Base-by-base conservation (phyloP, 1,140 invertebrate genomes). In the Anastrepha ludens region DNA sequence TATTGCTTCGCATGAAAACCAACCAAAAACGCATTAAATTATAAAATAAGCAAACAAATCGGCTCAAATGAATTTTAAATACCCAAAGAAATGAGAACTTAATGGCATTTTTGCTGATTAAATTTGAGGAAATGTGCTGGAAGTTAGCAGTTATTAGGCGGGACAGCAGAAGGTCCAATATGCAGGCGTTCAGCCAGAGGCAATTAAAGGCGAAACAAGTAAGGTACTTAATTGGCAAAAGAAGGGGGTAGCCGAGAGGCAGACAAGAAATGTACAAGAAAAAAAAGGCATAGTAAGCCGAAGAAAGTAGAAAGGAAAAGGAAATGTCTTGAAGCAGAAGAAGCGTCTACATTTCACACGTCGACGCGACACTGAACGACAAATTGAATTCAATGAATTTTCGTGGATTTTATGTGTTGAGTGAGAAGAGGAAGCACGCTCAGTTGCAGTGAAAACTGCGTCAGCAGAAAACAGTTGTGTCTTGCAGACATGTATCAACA, bases 381-480 rank as follows among this genome's bases (percentile, higher is more conserved):
- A 81, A 81, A 81, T 81, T 81, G 74, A 81, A 81, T 81, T 81
- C 74, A 81, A 81, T 81, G 50, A 81, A 55, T 81, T 81, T 81
- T 81, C 47, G 47, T 81, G 74, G 74, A 81, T 58, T 81, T 81
- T 13, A 81, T 58, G 47, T 50, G 74, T 81, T 55, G 74, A 81
- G 74, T 81, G 74, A 81, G 74, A 29, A 81, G 60, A 5, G 15
- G 64, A 5, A 67, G 7, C n/a, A 39, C 64, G 20, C n/a, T n/a
- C 15, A 55, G 47, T 81, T 50, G 47, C 74, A 29, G 64, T 39
- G 6, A 39, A 55, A 55, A 55, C 6, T 55, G 2, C 11, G 0
- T 55, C 50, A 6, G 50, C 8, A 67, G 50, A 8, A 55, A 8
- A 55, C 50, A 55, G 6, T 6, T 55, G 50, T 55, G 50, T 3